Evolutionary conservation across 2,888 invertebrate species (phyloP).

Genomic region (Dicyrtoma fusca): DNA sequence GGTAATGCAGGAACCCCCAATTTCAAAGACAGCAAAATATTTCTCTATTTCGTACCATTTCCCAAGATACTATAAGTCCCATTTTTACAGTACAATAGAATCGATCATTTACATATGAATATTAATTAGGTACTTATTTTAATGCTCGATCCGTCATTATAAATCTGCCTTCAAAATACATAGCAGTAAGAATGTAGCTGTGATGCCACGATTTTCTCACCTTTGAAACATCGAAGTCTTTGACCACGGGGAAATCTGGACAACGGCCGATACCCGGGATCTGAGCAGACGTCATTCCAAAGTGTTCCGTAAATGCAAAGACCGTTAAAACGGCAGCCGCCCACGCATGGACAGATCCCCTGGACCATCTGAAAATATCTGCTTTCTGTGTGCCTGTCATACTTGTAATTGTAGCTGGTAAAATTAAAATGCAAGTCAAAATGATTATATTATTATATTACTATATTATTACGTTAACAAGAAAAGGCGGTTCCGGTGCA

Average conservation of each 20-base stretch:
- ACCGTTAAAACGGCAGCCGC: too few species aligned
- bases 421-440: too few species aligned
- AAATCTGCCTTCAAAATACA: too few species aligned
- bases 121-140: neutral
- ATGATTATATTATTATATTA: too few species aligned
- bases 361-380: too few species aligned
- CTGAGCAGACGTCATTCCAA: neutral
- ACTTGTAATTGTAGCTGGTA: too few species aligned
- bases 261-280: slow-evolving; percentile 31
- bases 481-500: too few species aligned
- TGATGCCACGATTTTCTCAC: neutral
- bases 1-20: slow-evolving; percentile 74
- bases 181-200: too few species aligned
- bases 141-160: neutral
- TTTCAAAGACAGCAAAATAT: slow-evolving; percentile 75
- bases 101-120: neutral
- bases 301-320: too few species aligned
- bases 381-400: too few species aligned
- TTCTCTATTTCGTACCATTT: slow-evolving; percentile 78
- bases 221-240: slow-evolving; percentile 20
- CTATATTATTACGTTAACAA: too few species aligned
- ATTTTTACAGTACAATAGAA: neutral
- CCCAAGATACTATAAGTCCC: slow-evolving; percentile 73
- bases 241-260: slow-evolving; percentile 29
- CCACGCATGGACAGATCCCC: too few species aligned